Conservation (phyloP, 2,797 vertebrate species). For the Urosaurus nigricauda region DNA sequence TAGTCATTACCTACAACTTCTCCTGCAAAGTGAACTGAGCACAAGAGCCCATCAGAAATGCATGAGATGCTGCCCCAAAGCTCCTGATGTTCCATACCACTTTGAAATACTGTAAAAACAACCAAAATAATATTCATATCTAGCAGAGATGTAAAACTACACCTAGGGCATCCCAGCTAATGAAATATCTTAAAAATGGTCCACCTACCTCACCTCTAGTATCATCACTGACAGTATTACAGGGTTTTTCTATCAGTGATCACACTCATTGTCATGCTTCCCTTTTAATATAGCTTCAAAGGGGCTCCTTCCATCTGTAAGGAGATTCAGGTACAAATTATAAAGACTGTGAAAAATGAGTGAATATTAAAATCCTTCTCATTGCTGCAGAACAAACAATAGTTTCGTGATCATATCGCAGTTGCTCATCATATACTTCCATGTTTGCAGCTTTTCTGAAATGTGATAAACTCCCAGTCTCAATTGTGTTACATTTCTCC, state of each 20-base stretch:
- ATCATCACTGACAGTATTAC: background rate
- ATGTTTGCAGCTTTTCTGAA: background rate
- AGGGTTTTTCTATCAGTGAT: conserved; percentile 4
- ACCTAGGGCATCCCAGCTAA: conserved; percentile 20
- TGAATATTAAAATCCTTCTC: background rate
- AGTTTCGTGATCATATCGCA: background rate
- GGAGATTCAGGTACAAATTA: background rate
- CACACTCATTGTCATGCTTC: background rate
- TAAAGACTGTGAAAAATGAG: accelerated
- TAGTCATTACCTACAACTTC: background rate
- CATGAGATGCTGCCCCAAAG: background rate
- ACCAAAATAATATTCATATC: background rate
- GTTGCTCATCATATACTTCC: background rate
- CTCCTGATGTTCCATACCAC: background rate
- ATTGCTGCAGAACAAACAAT: background rate
- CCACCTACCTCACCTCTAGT: background rate
- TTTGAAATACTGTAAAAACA: conserved; percentile 8
- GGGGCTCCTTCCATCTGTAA: background rate
- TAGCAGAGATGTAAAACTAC: background rate
- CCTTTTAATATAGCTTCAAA: background rate
- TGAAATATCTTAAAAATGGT: conserved; percentile 21
- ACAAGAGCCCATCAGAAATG: conserved; percentile 18
- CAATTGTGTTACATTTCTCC: no score
- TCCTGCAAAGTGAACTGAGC: background rate
- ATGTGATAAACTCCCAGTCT: no score